Evolutionary conservation across 2,888 invertebrate genomes (phyloP).

Genomic region (Drosophila longiperda): DNA sequence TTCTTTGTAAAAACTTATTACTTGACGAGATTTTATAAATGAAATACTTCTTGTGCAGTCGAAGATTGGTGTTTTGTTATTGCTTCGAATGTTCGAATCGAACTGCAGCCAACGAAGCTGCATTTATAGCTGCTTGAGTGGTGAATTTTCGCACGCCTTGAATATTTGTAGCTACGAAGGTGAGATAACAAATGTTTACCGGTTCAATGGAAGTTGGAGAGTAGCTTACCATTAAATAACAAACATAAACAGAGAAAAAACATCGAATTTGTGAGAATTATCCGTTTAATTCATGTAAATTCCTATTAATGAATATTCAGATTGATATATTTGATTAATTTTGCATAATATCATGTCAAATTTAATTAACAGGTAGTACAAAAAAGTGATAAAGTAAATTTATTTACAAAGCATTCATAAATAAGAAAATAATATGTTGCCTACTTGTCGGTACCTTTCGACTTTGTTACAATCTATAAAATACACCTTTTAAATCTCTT

Average conservation of each 20-base stretch:
- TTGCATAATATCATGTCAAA: neutral
- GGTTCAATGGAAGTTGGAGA: neutral
- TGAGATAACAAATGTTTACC: slow-evolving; percentile 31
- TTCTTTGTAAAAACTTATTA: neutral
- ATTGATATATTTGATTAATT: neutral
- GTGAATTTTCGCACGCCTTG: slow-evolving; percentile 28
- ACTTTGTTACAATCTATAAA: too few relatives aligned
- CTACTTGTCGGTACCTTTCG: too few relatives aligned
- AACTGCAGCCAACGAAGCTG: slow-evolving; percentile 57
- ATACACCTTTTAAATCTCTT: too few relatives aligned
- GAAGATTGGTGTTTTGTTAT: slow-evolving; percentile 7
- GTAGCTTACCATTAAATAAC: neutral
- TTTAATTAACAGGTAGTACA: neutral
- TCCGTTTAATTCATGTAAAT: slow-evolving; percentile 10
- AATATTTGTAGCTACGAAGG: slow-evolving; percentile 47
- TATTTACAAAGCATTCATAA: neutral
- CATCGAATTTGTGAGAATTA: slow-evolving; percentile 1
- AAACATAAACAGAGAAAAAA: neutral
- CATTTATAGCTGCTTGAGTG: slow-evolving; percentile 65
- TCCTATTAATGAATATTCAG: neutral
- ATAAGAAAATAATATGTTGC: neutral
- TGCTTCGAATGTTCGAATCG: slow-evolving; percentile 48
- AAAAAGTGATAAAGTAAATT: neutral
- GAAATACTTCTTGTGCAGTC: neutral
- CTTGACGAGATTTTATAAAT: slow-evolving; percentile 1